Evolutionary conservation across 2,888 invertebrate species (phyloP).

Genomic region (Nymphalis polychloros): DNA sequence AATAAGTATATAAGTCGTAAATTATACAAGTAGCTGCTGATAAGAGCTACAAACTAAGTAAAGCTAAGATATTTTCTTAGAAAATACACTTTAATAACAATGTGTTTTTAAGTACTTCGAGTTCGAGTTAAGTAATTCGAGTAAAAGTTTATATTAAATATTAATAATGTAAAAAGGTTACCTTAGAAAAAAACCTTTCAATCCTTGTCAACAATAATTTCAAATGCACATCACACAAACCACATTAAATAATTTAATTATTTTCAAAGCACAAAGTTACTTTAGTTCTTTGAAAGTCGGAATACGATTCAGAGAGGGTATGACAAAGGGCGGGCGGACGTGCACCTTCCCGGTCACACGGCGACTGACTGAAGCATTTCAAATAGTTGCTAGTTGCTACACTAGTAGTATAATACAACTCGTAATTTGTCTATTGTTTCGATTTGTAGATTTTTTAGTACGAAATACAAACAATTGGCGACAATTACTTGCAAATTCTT

Average conservation of each 20-base stretch:
- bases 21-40: no score
- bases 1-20: no score
- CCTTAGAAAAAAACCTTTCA: constrained; percentile 25
- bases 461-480: constrained; percentile 30
- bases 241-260: neutral
- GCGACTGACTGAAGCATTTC: constrained; percentile 49
- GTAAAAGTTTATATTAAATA: no score
- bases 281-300: constrained; percentile 6
- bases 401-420: constrained; percentile 13
- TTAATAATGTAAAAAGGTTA: constrained; percentile 1
- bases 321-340: constrained; percentile 61
- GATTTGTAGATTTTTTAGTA: constrained; percentile 38
- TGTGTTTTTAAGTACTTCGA: no score
- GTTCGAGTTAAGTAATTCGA: no score
- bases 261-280: constrained; percentile 3
- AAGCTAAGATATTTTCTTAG: no score
- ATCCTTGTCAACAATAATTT: constrained; percentile 15
- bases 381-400: constrained; percentile 24
- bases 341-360: constrained; percentile 49
- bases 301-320: constrained; percentile 14
- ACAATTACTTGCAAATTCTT: constrained; percentile 38
- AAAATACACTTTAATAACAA: no score
- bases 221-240: constrained; percentile 22
- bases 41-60: no score
- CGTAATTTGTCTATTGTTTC: constrained; percentile 28